Conservation (phyloP, 2,888 invertebrate genomes). For the Tetragnatha montana region DNA sequence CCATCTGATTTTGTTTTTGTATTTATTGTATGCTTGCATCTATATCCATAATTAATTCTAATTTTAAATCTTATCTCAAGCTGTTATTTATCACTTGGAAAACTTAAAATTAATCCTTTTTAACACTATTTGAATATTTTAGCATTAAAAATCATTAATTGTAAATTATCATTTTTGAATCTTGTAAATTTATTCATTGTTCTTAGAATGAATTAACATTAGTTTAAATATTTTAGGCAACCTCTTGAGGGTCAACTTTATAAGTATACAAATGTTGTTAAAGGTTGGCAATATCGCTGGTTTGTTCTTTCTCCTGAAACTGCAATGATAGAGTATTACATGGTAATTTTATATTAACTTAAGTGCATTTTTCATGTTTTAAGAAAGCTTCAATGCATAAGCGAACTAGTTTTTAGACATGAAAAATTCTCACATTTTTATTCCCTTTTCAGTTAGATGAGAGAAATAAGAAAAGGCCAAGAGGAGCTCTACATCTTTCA, state of each 20-base stretch:
- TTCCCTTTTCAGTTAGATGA: conserved; percentile 76
- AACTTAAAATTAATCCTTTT: not conserved
- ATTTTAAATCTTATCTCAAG: no score
- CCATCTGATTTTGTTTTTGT: no score
- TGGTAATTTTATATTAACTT: conserved; percentile 72
- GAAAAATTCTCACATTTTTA: not conserved
- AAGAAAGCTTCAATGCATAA: not conserved
- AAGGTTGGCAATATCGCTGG: conserved; percentile 99
- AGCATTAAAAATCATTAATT: not conserved
- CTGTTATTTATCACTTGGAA: not conserved
- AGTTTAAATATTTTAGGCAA: conserved; percentile 74
- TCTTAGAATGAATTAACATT: not conserved
- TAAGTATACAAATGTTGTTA: conserved; percentile 98
- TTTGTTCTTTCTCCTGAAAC: conserved; percentile 82
- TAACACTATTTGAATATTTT: not conserved
- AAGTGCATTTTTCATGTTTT: not conserved
- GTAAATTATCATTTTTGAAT: not conserved
- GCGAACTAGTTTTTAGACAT: no score
- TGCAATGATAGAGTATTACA: conserved; percentile 77
- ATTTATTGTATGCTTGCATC: no score
- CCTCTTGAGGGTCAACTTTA: conserved; percentile 93
- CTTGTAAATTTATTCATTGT: not conserved
- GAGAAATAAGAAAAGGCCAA: conserved; percentile 78
- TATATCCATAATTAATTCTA: no score
- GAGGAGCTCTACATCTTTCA: conserved; percentile 84